Evolutionary conservation across 2,888 invertebrate species (phyloP).

Genomic region (Heliconius aoede): DNA sequence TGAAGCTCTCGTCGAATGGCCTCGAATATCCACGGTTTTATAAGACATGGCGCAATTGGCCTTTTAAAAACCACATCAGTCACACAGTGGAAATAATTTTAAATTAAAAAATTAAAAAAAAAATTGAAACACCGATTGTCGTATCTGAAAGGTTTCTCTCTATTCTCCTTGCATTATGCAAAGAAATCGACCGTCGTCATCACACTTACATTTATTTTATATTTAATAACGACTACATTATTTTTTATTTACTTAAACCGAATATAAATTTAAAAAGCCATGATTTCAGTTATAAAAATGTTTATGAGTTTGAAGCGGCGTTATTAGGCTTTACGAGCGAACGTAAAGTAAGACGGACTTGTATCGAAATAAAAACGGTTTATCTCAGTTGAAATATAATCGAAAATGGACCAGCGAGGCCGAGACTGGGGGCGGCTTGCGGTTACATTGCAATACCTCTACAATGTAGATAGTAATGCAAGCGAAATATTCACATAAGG

Average conservation of each 20-base stretch:
- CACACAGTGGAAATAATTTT: no score
- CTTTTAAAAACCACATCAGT: no score
- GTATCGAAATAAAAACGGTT: conserved; percentile 18
- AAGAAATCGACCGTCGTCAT: no score
- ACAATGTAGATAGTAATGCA: not conserved
- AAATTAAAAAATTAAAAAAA: no score
- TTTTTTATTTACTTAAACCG: not conserved
- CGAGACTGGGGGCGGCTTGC: not conserved
- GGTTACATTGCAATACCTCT: not conserved
- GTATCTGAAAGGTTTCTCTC: no score
- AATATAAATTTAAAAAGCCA: not conserved
- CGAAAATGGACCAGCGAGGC: not conserved
- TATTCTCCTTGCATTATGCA: no score
- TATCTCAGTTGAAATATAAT: conserved; percentile 7
- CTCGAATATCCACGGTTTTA: no score
- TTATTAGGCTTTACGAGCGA: conserved; percentile 16
- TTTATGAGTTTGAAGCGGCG: conserved; percentile 3
- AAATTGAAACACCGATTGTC: no score
- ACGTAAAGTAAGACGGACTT: conserved; percentile 18
- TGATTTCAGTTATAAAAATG: conserved; percentile 19
- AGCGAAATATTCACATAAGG: not conserved
- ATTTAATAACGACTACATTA: not conserved
- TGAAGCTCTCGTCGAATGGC: no score
- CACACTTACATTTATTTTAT: not conserved
- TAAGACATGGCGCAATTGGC: no score